These are phyloP conservation scores for Halcyon smyrnensis DNA, from an alignment of 2,797 vertebrate genomes.

Conservation along the genomic window DNA sequence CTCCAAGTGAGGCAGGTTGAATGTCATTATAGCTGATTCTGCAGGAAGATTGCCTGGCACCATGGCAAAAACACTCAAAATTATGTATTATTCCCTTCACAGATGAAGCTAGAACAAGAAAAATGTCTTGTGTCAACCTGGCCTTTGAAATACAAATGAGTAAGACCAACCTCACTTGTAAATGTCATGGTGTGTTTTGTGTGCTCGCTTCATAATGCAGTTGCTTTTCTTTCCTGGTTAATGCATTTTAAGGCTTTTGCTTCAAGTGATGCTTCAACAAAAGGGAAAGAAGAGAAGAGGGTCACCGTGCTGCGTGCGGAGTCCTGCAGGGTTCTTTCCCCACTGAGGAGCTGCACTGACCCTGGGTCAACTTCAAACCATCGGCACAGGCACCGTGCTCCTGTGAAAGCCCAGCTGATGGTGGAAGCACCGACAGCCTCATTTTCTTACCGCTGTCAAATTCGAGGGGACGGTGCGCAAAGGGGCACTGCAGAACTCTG, in stretches of 20 bases:
- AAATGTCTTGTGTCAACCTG: conserved; percentile 53
- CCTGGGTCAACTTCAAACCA: background rate
- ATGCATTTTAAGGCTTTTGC: conserved; percentile 16
- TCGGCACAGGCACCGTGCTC: background rate
- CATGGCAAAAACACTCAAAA: background rate
- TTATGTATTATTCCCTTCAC: conserved; percentile 12
- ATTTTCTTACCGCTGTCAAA: background rate
- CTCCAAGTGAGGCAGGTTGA: background rate
- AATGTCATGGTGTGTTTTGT: conserved; percentile 52
- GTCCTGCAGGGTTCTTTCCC: background rate
- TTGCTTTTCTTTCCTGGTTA: conserved; percentile 28
- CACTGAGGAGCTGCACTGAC: background rate
- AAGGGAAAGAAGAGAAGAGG: background rate
- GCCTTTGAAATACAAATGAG: conserved; percentile 69
- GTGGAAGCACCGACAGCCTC: background rate
- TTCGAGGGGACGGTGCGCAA: fast-evolving
- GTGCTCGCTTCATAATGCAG: background rate
- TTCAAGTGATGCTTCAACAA: background rate
- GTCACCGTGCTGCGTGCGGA: background rate
- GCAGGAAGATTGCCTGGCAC: background rate
- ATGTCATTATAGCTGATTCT: background rate
- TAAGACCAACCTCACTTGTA: conserved; percentile 46
- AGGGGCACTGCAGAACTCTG: background rate
- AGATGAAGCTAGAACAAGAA: conserved; percentile 9
- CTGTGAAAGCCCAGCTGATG: background rate